Conservation (phyloP, 2,797 vertebrate species). For the Pristis pectinata region DNA sequence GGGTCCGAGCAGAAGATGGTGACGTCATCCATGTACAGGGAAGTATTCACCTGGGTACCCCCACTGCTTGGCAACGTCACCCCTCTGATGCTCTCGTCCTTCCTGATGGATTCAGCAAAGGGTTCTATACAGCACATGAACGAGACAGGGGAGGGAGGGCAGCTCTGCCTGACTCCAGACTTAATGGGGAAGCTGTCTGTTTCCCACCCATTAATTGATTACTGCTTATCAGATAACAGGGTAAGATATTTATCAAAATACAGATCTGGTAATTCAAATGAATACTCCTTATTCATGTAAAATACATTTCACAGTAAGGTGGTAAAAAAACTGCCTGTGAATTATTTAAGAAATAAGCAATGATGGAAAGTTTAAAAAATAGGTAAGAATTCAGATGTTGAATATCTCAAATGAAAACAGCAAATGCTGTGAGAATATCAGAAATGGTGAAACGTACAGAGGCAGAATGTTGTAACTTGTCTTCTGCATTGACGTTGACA, state of each 20-base stretch:
- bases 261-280: background rate
- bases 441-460: background rate
- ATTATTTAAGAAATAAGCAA: background rate
- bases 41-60: too few relatives aligned
- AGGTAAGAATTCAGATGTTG: background rate
- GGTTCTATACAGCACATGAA: too few relatives aligned
- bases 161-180: too few relatives aligned
- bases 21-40: too few relatives aligned
- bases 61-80: too few relatives aligned
- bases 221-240: background rate
- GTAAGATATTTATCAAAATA: background rate
- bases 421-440: background rate
- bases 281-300: background rate
- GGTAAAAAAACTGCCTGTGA: background rate
- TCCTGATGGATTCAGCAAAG: too few relatives aligned
- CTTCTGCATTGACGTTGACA: background rate
- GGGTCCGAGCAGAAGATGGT: too few relatives aligned
- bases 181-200: too few relatives aligned
- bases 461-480: background rate
- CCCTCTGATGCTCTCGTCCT: too few relatives aligned
- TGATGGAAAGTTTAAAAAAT: background rate
- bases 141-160: too few relatives aligned
- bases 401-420: background rate
- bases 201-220: too few relatives aligned
- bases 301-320: background rate